Evolutionary conservation across 2,888 invertebrate species (phyloP), one percentile per base, ranked within the genome.

Genomic region (Cephus pygmeus): DNA sequence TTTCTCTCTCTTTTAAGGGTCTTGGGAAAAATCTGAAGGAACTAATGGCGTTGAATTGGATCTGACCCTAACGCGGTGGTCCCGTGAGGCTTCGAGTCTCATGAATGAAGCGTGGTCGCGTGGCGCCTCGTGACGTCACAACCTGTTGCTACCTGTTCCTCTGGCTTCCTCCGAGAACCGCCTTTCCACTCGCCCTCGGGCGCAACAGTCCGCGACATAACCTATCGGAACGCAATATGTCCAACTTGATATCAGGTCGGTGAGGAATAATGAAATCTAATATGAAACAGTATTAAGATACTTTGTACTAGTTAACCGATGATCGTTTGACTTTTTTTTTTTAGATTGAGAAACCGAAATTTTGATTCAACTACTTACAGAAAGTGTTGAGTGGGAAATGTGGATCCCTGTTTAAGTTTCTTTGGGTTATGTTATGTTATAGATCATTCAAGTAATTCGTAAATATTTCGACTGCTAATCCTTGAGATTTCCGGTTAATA

Each of bases 111-210:
- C 83, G 36, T 84, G 87, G 90, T 89, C 90, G 90, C 90, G 90
- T 90, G 91, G 91, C 90, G 88, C 89, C 87, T 83, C 81, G 84
- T 91, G 91, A 91, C 91, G 91, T 91, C 91, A 91, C 86, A 87
- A 89, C 89, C 90, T 90, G 90, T 90, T 89, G 89, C 89, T 87
- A 89, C 87, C 88, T 88, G 85, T 85, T 87, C 79, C 83, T 77
- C 74, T 78, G 75, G 78, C 76, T 73, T 76, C 79, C 78, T 73
- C 56, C 56, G 68, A 35, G 69, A 23, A 69, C 73, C 71, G 56
- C 56, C 30, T 31, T 75, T 69, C 35, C 12, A 34, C 31, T 73
- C 31, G 40, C 73, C 35, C 40, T 35, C 33, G 23, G 73, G 36
- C 71, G 76, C 34, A 76, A 35, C 76, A 31, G 76, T 23, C 69